Evolutionary conservation across 2,113 vertebrate species (phyloP).

Genomic region (Capra hircus): DNA sequence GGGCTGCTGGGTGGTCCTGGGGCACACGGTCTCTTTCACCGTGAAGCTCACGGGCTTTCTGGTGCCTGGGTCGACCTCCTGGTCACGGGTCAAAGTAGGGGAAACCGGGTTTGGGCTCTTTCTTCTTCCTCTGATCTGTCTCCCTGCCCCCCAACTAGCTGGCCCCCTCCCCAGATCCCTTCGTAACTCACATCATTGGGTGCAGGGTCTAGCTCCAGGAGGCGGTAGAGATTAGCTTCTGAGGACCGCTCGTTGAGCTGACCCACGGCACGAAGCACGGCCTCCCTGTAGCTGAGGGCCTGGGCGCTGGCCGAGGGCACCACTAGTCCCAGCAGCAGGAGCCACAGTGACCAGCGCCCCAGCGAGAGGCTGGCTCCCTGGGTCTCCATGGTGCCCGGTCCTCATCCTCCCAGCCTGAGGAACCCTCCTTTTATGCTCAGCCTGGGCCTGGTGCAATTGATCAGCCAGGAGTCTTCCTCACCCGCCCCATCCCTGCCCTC

Average conservation of each 20-base stretch:
- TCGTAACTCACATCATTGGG: not conserved
- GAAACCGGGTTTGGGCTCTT: too few species aligned
- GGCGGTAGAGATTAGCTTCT: constrained; percentile 20
- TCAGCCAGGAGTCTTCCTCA: too few species aligned
- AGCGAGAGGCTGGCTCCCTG: not conserved
- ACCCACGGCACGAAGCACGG: not conserved
- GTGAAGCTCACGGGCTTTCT: too few species aligned
- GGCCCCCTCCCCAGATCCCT: not conserved
- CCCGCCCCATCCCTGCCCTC: not conserved
- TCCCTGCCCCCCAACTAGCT: not conserved
- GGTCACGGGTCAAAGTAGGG: too few species aligned
- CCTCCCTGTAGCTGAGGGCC: not conserved
- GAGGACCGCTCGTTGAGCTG: not conserved
- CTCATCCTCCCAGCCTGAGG: not conserved
- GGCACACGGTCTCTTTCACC: too few species aligned
- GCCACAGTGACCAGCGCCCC: not conserved
- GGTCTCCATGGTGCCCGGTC: not conserved
- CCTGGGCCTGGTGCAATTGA: not conserved
- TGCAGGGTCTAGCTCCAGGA: not conserved
- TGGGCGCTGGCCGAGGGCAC: not conserved
- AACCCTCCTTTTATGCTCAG: constrained; percentile 8
- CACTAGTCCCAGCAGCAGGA: constrained; percentile 13
- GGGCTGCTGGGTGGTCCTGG: too few species aligned
- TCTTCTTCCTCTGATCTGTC: not conserved
- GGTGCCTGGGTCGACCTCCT: too few species aligned